phyloP scores from a whole-genome alignment of 2,888 invertebrate genomes.

The Carcina quercana region DNA sequence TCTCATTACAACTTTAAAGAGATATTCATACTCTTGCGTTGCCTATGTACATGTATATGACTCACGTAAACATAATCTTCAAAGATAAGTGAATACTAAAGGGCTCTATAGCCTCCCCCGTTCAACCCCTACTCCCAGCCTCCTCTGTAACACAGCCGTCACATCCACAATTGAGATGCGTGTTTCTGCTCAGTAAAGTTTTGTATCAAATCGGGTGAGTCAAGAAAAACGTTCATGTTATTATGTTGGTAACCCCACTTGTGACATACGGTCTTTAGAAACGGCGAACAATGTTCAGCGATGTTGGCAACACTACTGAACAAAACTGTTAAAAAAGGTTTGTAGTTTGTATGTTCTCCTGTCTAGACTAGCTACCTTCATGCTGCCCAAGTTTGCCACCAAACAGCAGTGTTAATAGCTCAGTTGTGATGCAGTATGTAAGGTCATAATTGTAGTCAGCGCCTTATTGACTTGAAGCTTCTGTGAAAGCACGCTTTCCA shows the following conservation, averaged over 20 bases:
- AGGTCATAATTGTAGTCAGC: background rate
- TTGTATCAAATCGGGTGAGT: constrained; percentile 4
- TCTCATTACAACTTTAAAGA: background rate
- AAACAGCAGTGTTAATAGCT: too few relatives aligned
- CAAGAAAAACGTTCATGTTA: constrained; percentile 5
- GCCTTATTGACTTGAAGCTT: too few relatives aligned
- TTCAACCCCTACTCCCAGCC: background rate
- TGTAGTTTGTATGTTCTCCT: too few relatives aligned
- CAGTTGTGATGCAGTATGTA: background rate
- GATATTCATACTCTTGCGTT: too few relatives aligned
- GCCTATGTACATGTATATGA: too few relatives aligned
- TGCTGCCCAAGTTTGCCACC: too few relatives aligned
- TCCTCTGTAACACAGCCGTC: too few relatives aligned
- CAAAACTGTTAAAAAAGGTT: background rate
- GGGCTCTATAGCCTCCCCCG: too few relatives aligned
- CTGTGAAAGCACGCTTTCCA: too few relatives aligned
- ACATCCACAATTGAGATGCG: constrained; percentile 5
- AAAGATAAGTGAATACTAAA: too few relatives aligned
- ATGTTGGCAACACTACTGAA: background rate
- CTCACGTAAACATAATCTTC: too few relatives aligned
- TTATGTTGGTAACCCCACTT: constrained; percentile 1
- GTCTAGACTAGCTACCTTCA: too few relatives aligned
- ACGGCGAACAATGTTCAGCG: background rate
- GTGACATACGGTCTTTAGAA: background rate
- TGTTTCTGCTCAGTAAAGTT: constrained; percentile 4